A percentile compares a stretch with the other conserved stretches of the same genome.
phyloP scores from a whole-genome alignment of 2,888 invertebrate species.

The Rhamnusium bicolor region DNA sequence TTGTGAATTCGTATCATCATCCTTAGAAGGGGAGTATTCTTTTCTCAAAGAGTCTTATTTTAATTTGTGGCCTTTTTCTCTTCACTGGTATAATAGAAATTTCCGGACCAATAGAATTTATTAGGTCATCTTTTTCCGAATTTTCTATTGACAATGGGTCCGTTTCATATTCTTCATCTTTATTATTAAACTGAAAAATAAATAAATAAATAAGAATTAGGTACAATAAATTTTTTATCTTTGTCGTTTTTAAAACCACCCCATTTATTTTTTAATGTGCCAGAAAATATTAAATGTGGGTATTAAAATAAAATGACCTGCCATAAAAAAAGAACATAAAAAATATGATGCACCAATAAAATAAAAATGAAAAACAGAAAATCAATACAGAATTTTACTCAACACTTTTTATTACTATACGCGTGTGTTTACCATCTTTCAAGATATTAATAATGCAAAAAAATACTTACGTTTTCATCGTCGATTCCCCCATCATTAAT shows the following conservation, averaged over 20 bases:
- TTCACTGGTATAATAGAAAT: constrained; percentile 60
- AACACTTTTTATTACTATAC: constrained; percentile 14
- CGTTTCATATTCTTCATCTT: constrained; percentile 6
- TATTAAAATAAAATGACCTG: constrained; percentile 23
- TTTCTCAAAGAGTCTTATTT: constrained; percentile 57
- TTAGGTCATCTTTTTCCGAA: constrained; percentile 46
- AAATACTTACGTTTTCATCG: constrained; percentile 50
- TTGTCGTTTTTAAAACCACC: neutral
- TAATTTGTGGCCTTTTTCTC: constrained; percentile 55
- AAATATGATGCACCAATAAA: constrained; percentile 25
- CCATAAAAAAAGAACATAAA: constrained; percentile 34
- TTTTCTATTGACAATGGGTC: constrained; percentile 29
- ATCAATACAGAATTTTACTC: constrained; percentile 28
- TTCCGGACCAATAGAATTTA: constrained; percentile 55
- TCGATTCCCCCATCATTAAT: constrained; percentile 62
- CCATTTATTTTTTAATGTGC: constrained; percentile 1
- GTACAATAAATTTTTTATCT: neutral
- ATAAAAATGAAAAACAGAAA: constrained; percentile 26
- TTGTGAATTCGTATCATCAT: constrained; percentile 42
- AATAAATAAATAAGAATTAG: neutral
- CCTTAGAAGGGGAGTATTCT: constrained; percentile 53
- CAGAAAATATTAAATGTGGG: constrained; percentile 13
- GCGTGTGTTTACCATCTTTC: constrained; percentile 23
- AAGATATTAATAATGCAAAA: constrained; percentile 23
- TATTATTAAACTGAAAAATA: constrained; percentile 24